These are phyloP conservation scores for Ypsolopha scabrella DNA, from an alignment of 2,888 invertebrate species.

Conservation along the genomic window DNA sequence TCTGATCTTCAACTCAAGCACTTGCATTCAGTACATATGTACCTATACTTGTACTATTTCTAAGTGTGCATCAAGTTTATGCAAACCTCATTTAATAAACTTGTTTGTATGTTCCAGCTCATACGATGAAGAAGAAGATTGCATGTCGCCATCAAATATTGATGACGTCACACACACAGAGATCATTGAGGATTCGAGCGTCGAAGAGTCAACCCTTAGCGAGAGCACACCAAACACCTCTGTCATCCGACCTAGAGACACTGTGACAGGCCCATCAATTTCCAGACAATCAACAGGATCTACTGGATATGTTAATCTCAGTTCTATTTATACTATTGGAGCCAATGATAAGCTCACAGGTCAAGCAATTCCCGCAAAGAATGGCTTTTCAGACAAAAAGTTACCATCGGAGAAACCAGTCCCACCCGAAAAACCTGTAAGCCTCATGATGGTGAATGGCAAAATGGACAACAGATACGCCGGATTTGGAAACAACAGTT, in stretches of 20 bases:
- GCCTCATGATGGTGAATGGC: slow-evolving; percentile 60
- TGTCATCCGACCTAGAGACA: slow-evolving; percentile 10
- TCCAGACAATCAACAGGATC: slow-evolving; percentile 8
- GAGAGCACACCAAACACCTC: slow-evolving; percentile 27
- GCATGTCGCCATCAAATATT: slow-evolving; percentile 73
- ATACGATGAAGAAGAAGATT: slow-evolving; percentile 79
- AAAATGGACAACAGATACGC: slow-evolving; percentile 54
- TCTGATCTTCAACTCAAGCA: slow-evolving; percentile 24
- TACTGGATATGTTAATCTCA: slow-evolving; percentile 53
- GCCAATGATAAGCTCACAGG: slow-evolving; percentile 27
- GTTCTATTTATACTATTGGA: slow-evolving; percentile 57
- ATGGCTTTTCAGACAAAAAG: slow-evolving; percentile 41
- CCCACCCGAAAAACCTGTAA: slow-evolving; percentile 61
- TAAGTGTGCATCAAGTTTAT: background rate
- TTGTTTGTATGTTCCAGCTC: slow-evolving; percentile 62
- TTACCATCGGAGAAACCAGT: slow-evolving; percentile 45
- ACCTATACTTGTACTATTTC: slow-evolving; percentile 1
- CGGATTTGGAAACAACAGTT: slow-evolving; percentile 53
- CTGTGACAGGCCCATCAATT: background rate
- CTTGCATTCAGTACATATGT: slow-evolving; percentile 64
- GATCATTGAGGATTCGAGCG: slow-evolving; percentile 55
- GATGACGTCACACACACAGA: slow-evolving; percentile 71
- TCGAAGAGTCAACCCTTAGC: slow-evolving; percentile 54
- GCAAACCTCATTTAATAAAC: background rate
- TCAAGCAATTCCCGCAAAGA: slow-evolving; percentile 24